phyloP scores from a whole-genome alignment of 2,888 invertebrate species.

The Pollenia angustigena region DNA sequence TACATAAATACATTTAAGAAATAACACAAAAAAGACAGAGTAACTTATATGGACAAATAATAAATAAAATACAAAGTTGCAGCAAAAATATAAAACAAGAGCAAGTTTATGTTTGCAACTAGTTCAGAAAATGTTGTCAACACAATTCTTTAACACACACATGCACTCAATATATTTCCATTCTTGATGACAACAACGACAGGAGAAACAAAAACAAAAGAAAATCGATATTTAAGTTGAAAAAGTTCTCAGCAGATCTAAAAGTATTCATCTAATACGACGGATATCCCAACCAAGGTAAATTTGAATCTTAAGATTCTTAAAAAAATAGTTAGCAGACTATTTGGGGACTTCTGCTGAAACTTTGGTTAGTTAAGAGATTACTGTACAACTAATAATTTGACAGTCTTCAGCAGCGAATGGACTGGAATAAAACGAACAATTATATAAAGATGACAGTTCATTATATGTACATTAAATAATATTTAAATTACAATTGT shows the following conservation, averaged over 20 bases:
- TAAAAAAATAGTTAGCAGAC: too few relatives aligned
- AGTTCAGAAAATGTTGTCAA: constrained; percentile 30
- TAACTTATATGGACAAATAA: background rate
- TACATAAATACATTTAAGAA: background rate
- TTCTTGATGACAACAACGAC: constrained; percentile 17
- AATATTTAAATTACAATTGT: too few relatives aligned
- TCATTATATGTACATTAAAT: too few relatives aligned
- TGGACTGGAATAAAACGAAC: too few relatives aligned
- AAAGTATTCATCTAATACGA: background rate
- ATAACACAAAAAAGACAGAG: background rate
- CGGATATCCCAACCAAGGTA: background rate
- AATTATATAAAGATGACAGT: too few relatives aligned
- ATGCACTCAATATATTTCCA: background rate
- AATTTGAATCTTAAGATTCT: too few relatives aligned
- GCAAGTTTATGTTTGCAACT: constrained; percentile 35
- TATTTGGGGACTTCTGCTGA: too few relatives aligned
- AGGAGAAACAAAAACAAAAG: constrained; percentile 6
- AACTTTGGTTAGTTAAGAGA: too few relatives aligned
- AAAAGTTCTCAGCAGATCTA: background rate
- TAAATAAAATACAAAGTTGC: constrained; percentile 2
- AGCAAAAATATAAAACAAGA: constrained; percentile 21
- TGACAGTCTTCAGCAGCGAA: too few relatives aligned
- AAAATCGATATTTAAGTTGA: constrained; percentile 15
- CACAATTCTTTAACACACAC: constrained; percentile 8
- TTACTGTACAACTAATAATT: too few relatives aligned